Conservation (phyloP, 2,797 vertebrate species). For the Ibycter americanus region DNA sequence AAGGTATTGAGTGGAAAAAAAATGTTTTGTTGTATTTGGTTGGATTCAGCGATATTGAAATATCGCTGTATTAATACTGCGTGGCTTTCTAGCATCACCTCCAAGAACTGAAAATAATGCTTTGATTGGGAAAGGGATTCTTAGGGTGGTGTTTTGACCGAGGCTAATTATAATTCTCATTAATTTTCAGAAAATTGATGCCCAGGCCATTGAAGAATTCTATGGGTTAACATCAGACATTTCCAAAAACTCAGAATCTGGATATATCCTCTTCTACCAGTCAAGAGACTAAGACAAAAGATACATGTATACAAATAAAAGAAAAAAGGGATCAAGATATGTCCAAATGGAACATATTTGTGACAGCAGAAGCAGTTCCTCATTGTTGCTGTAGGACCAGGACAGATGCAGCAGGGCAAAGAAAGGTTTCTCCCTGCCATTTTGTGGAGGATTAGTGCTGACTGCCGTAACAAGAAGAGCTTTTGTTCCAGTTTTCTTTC, state of each 20-base stretch:
- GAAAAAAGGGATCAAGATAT: conserved; percentile 58
- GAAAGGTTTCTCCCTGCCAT: not conserved
- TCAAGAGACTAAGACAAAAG: conserved; percentile 87
- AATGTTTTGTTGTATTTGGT: not conserved
- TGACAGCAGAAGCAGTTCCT: conserved; percentile 34
- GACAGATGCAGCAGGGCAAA: not conserved
- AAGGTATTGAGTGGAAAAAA: not conserved
- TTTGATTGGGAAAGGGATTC: not conserved
- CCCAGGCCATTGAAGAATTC: conserved; percentile 94
- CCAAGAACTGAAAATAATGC: not conserved
- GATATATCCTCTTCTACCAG: conserved; percentile 96
- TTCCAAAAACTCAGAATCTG: conserved; percentile 95
- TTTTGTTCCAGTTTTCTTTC: conserved; percentile 58
- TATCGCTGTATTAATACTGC: accelerated
- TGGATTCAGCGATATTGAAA: not conserved
- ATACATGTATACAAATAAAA: not conserved
- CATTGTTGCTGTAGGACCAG: conserved; percentile 17
- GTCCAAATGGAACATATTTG: not conserved
- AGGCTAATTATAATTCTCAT: not conserved
- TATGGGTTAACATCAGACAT: conserved; percentile 94
- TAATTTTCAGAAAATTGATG: conserved; percentile 88
- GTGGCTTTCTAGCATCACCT: not conserved
- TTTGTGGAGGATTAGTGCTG: conserved; percentile 6
- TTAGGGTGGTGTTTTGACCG: not conserved
- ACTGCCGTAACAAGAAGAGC: conserved; percentile 23